Evolutionary conservation across 1,140 invertebrate species (phyloP), one percentile per base, ranked within the genome.

Genomic region (Bombus haemorrhoidalis): DNA sequence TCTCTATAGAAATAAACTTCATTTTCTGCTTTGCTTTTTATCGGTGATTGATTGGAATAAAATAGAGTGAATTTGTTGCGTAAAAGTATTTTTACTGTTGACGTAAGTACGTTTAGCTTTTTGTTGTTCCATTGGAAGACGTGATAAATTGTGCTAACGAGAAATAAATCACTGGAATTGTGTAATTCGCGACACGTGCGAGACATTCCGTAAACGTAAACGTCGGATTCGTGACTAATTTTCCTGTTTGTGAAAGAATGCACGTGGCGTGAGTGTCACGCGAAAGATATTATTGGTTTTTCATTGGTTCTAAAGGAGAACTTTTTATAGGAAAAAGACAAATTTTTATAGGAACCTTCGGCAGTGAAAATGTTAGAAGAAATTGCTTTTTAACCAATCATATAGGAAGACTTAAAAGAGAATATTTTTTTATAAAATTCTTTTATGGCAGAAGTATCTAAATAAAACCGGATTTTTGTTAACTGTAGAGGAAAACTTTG

Each of bases 131-230:
- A 25, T 10, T 39, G 81, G 3, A 28, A 25, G 34, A 3, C 6
- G 37, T 43, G 71, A 41, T 39, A 62, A 34, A 43, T 32, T 8
- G 68, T 41, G 47, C n/a, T 59, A 59, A 83, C 59, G 22, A 78
- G 82, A 76, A 66, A 83, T 59, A 83, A 83, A 78, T 78, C 25
- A 15, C n/a, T 18, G 18, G 18, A 18, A 39, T 76, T 83, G 34
- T 41, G 43, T 59, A 78, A 83, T 41, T 25, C 1, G 37, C 18
- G 28, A 22, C 41, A 57, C 41, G 73, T 69, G 81, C 34, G 13
- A 83, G 69, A 41, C 34, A 43, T 83, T 64, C 68, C 13, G 39
- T 43, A 47, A 83, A 39, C 18, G 41, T 64, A 18, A 47, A 47
- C 47, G 47, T 1, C 22, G 15, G 10, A 3, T 66, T 32, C 25